These are phyloP conservation scores for Puma concolor DNA, from an alignment of 2,113 vertebrate species.

Conservation along the genomic window DNA sequence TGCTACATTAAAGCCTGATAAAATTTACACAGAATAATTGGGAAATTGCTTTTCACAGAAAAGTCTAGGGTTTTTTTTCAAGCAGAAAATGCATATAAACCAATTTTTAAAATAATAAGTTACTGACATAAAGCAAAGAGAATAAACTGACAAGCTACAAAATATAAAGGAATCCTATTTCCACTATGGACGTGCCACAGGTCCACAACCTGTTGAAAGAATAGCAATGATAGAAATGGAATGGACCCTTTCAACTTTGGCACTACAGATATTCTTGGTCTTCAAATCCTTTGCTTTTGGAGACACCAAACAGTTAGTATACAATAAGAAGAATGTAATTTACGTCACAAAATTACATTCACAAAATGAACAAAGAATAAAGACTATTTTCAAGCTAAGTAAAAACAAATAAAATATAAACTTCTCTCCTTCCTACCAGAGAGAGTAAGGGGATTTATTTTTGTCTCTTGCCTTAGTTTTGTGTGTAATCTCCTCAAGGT, in stretches of 20 bases:
- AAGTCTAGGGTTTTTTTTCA: neutral
- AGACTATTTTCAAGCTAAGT: neutral
- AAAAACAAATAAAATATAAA: conserved; percentile 29
- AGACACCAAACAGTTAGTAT: conserved; percentile 5
- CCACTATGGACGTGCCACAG: neutral
- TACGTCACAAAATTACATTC: neutral
- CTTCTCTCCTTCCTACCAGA: neutral
- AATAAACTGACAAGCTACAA: conserved; percentile 14
- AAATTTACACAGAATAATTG: neutral
- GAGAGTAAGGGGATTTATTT: neutral
- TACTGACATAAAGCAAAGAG: neutral
- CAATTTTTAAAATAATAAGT: conserved; percentile 32
- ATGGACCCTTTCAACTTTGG: neutral
- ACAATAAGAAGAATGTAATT: neutral
- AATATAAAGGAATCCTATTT: conserved; percentile 39
- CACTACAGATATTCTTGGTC: neutral
- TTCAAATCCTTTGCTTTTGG: neutral
- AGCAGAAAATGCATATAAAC: neutral
- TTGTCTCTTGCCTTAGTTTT: neutral
- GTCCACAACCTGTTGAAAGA: neutral
- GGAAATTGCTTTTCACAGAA: neutral
- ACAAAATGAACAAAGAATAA: conserved; percentile 11
- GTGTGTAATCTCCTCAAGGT: neutral
- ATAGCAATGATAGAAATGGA: neutral
- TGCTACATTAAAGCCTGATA: neutral